Evolutionary conservation across 1,140 invertebrate genomes (phyloP).

Genomic region (Holotrichia oblita): DNA sequence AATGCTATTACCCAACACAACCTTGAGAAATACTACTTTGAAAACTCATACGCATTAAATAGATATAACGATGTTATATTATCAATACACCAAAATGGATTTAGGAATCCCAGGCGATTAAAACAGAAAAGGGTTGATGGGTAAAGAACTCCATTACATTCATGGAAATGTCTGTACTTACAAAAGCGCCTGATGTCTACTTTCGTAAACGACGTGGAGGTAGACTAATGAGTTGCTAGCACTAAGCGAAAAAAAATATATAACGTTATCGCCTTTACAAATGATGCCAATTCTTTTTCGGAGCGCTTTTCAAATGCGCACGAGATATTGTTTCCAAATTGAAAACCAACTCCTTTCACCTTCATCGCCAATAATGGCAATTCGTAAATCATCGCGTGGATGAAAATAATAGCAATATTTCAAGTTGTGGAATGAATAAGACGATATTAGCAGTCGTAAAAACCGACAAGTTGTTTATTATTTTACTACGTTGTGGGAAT

Average conservation of each 20-base stretch:
- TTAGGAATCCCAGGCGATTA: neutral
- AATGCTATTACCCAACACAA: too few species aligned
- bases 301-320: neutral
- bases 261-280: conserved; percentile 24
- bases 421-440: neutral
- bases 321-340: conserved; percentile 4
- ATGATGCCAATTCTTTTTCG: conserved; percentile 26
- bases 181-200: neutral
- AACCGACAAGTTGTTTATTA: too few species aligned
- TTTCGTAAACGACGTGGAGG: neutral
- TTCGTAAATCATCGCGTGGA: neutral
- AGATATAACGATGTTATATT: neutral
- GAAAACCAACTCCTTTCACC: neutral
- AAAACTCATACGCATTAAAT: neutral
- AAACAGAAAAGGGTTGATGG: neutral
- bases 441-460: neutral
- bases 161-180: neutral
- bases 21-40: too few species aligned
- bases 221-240: neutral
- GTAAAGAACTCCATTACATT: neutral
- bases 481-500: too few species aligned
- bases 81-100: neutral
- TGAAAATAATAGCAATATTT: neutral
- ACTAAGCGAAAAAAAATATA: neutral
- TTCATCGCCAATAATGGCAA: neutral